Conservation (phyloP, 2,113 vertebrate species). For the Neogale vison region DNA sequence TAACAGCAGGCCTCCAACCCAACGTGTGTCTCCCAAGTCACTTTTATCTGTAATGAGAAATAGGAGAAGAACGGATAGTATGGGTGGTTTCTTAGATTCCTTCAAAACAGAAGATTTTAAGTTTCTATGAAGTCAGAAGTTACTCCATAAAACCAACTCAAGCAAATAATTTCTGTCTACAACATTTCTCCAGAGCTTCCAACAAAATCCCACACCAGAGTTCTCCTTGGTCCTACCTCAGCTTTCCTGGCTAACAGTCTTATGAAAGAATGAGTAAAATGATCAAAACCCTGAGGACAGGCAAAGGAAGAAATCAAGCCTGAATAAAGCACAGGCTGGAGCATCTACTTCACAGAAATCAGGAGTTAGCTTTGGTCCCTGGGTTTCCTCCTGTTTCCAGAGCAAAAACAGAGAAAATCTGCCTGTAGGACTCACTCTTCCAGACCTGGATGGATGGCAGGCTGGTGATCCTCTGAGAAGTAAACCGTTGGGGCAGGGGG, state of each 20-base stretch:
- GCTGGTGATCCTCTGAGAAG: not conserved
- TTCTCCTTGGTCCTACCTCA: not conserved
- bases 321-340: not conserved
- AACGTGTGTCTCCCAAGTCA: not conserved
- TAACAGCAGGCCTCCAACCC: not conserved
- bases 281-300: not conserved
- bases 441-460: fast-evolving
- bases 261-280: not conserved
- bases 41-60: not conserved
- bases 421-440: not conserved
- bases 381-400: not conserved
- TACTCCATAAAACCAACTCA: not conserved
- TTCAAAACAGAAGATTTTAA: not conserved
- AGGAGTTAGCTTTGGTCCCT: not conserved
- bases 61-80: not conserved
- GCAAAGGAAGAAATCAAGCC: not conserved
- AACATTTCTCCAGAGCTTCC: not conserved
- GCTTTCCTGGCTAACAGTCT: not conserved
- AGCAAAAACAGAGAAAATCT: not conserved
- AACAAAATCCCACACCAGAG: not conserved
- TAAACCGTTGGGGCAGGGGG: fast-evolving
- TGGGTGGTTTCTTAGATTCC: not conserved
- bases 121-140: not conserved
- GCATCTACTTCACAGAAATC: not conserved
- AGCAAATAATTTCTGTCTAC: not conserved